Base-by-base conservation (phyloP, 2,888 invertebrate species). In the Plagodis pulveraria region DNA sequence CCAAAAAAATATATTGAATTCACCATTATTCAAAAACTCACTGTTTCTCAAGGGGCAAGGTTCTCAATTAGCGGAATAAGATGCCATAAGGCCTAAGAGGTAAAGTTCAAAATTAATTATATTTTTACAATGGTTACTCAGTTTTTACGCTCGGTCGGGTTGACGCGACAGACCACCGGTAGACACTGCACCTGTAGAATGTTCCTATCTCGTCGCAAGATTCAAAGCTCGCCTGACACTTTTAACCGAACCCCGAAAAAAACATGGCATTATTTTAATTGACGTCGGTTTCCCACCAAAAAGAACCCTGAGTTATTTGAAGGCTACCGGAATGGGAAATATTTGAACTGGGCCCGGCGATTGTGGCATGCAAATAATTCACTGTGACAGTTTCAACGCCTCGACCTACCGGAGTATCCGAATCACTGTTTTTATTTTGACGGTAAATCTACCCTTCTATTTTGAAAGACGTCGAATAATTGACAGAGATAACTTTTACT, bases 221-320 rank as follows among this genome's bases (percentile, higher is more conserved):
- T 91, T 89, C 89, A 91, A 90, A 88, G 86, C 77, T 71, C 76
- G 77, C 76, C 77, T 72, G 74, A 82, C 83, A 83, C 84, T 86
- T 86, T 85, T 83, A 81, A 77, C 71, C 74, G 71, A 79, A 77
- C 62, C 46, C 69, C 71, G 67, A 75, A 79, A 84, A 22, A 82
- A 77, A 82, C 80, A 81, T 77, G 66, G 80, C 81, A 86, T 80
- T 87, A 91, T 91, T 91, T 91, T 91, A 91, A 92, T 91, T 91
- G 89, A 90, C 86, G 84, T 71, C 78, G 82, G 80, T 71, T 68
- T 76, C 78, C 76, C 77, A 83, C 84, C 81, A 84, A 85, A 85
- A 85, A 78, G 78, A 79, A 76, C 80, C 80, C 82, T 84, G 77
- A 89, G 85, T 88, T 89, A 88, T 88, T 81, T 71, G 77, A 81